A percentile compares a stretch with the other conserved stretches of the same genome.
phyloP scores from a whole-genome alignment of 2,113 vertebrate genomes.

The Boleophthalmus pectinirostris region DNA sequence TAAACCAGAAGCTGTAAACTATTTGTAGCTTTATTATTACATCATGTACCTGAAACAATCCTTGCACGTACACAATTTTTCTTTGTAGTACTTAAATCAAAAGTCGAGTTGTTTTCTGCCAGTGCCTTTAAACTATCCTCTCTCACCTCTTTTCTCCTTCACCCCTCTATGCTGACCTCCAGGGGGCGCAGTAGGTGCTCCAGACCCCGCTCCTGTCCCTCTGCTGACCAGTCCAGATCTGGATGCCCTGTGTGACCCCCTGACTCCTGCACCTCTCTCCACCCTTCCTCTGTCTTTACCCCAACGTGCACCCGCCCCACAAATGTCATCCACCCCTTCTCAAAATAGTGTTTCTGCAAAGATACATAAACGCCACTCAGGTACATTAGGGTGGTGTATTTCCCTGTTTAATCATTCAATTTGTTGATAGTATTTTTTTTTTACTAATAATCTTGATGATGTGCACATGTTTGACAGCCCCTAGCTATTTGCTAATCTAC shows the following conservation, averaged over 20 bases:
- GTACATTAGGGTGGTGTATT: conserved; percentile 45
- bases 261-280: conserved; percentile 25
- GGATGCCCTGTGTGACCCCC: conserved; percentile 75
- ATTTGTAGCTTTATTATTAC: too few relatives aligned
- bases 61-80: too few relatives aligned
- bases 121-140: not conserved
- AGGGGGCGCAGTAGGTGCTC: conserved; percentile 21
- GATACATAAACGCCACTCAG: conserved; percentile 50
- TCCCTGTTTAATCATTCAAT: not conserved
- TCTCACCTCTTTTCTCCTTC: conserved; percentile 16
- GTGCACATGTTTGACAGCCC: too few relatives aligned
- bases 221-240: conserved; percentile 76
- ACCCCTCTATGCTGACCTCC: conserved; percentile 23
- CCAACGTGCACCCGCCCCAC: conserved; percentile 14
- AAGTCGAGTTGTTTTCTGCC: too few relatives aligned
- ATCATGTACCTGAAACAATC: too few relatives aligned
- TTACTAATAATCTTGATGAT: too few relatives aligned
- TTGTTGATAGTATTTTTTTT: not conserved
- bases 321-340: conserved; percentile 30
- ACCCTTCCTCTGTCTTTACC: conserved; percentile 34
- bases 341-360: conserved; percentile 24
- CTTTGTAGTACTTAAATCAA: too few relatives aligned
- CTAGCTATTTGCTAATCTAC: too few relatives aligned
- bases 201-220: conserved; percentile 60
- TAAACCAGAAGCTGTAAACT: too few relatives aligned